phyloP scores from a whole-genome alignment of 1,140 invertebrate genomes.

The Trigoniulus corallinus region DNA sequence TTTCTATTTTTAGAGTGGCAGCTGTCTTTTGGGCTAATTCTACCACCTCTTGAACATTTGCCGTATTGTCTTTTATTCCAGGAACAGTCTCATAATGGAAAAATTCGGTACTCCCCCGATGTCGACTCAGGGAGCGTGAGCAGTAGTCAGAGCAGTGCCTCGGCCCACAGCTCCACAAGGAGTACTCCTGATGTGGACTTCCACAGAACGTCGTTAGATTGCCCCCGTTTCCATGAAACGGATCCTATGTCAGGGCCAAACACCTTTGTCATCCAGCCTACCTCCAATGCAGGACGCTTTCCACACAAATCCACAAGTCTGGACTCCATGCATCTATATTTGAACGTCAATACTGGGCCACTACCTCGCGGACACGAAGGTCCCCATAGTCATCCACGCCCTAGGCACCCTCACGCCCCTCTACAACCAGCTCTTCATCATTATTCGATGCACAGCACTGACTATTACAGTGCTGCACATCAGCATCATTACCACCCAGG shows the following conservation, averaged over 20 bases:
- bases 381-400: not conserved
- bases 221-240: no score
- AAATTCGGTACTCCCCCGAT: not conserved
- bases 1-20: no score
- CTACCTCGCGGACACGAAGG: not conserved
- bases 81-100: not conserved
- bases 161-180: constrained; percentile 15
- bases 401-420: not conserved
- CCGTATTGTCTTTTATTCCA: no score
- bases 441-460: no score
- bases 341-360: constrained; percentile 9
- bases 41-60: not conserved
- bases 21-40: not conserved
- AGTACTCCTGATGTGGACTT: constrained; percentile 16
- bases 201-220: no score
- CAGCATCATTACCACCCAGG: not conserved
- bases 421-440: not conserved
- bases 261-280: constrained; percentile 11
- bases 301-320: constrained; percentile 12
- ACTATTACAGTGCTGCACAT: no score
- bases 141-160: constrained; percentile 18
- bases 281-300: constrained; percentile 11
- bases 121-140: constrained; percentile 7
- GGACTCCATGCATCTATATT: constrained; percentile 9
- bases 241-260: no score